Evolutionary conservation across 2,797 vertebrate genomes (phyloP), one percentile per base, ranked within the genome.

Genomic region (Setipinna tenuifilis): DNA sequence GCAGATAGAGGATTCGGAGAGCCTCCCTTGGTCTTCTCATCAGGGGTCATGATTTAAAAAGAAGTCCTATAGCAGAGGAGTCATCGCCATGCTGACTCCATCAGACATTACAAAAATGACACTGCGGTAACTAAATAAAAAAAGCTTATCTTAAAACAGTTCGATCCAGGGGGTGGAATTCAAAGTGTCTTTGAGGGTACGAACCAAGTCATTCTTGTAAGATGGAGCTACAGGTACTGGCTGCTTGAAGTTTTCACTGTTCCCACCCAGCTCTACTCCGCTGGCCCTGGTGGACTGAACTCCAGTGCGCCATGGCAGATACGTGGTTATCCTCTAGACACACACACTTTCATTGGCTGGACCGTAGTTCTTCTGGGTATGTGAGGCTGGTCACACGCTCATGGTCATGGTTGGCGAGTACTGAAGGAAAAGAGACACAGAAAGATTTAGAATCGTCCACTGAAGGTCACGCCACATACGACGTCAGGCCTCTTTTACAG

Each of bases 371-470:
- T 78, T 58, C 87, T 57, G 35, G 31, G 48, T 81, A 59, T 14
- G 31, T 59, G 12, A 93, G 92, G 91, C 90, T 89, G 89, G 92
- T 99, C 97, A 99, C 97, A 99, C 98, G 83, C 98, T 99, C 98
- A 99, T 99, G 94, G 98, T 99, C 98, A 99, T 99, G 95, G 98
- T 99, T 89, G 98, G 98, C 92, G 98, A 99, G 94, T 99, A 99
- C 98, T 99, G 91, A 0, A 91, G 88, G 90, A 54, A 82, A 7
- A 65, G 19, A 71, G 25, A 71, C 4, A 93, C 86, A 90, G 88
- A 31, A 17, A 10, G 46, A 58, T 61, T 71, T 16, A 10, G 50
- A 54, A 9, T 54, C 50, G 3, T 54, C 7, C 14, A 9, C 50
- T 54, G 7, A 10, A 48, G 10, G 46, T 4, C 50, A 54, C 2